Conservation (phyloP, 2,797 vertebrate genomes). For the Salmo trutta region DNA sequence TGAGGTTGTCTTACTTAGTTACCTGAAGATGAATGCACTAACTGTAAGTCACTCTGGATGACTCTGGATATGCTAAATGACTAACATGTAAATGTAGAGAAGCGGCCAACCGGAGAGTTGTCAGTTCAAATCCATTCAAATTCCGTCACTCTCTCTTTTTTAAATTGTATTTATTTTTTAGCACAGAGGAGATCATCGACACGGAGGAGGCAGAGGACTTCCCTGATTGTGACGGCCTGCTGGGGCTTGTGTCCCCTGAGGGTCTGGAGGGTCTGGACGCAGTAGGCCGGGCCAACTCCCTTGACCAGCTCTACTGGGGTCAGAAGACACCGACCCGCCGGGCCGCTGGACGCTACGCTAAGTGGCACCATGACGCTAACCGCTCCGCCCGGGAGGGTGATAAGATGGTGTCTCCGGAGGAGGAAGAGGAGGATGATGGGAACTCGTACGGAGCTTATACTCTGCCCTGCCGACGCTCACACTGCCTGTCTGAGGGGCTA, state of each 20-base stretch:
- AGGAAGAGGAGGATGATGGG: conserved; percentile 80
- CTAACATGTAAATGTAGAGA: not conserved
- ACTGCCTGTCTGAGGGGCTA: conserved; percentile 92
- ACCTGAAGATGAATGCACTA: too few species aligned
- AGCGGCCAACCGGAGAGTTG: not conserved
- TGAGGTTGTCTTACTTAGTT: too few species aligned
- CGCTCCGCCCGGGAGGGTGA: conserved; percentile 60
- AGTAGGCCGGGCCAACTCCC: conserved; percentile 88
- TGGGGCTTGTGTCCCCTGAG: not conserved
- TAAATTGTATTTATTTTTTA: conserved; percentile 39
- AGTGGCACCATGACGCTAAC: conserved; percentile 77
- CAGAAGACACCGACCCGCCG: conserved; percentile 75
- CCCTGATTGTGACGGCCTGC: not conserved
- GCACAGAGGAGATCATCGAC: conserved; percentile 93
- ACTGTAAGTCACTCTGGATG: too few species aligned
- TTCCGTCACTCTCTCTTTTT: not conserved
- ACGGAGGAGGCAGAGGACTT: conserved; percentile 77
- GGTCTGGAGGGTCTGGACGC: conserved; percentile 51
- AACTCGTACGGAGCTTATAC: conserved; percentile 89
- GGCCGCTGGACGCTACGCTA: conserved; percentile 66
- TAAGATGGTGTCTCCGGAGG: conserved; percentile 68
- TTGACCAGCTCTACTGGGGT: conserved; percentile 85
- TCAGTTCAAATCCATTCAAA: too few species aligned
- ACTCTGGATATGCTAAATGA: not conserved
- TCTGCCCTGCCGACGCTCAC: conserved; percentile 92